These are phyloP conservation scores for Syrmaticus mikado DNA, from an alignment of 2,113 vertebrate genomes.

Conservation along the genomic window DNA sequence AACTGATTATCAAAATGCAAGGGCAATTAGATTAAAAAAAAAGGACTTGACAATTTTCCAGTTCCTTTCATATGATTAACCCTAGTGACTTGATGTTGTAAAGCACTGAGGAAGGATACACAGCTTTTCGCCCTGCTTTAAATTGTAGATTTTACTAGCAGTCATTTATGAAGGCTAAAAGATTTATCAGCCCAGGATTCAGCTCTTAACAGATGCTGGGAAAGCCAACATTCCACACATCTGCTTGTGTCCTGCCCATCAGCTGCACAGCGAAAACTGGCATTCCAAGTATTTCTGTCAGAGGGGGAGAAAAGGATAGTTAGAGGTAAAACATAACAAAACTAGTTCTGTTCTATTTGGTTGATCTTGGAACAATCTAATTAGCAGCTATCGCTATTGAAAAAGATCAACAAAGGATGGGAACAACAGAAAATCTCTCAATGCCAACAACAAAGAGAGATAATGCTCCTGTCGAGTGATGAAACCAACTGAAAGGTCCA, in stretches of 20 bases:
- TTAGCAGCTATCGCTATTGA: background rate
- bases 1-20: background rate
- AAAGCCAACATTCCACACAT: background rate
- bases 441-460: background rate
- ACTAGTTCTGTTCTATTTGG: background rate
- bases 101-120: background rate
- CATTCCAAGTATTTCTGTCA: background rate
- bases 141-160: background rate
- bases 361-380: background rate
- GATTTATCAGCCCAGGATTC: background rate
- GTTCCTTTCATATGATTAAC: background rate
- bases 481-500: background rate
- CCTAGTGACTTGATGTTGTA: background rate
- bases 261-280: background rate
- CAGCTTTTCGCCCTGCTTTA: background rate
- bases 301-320: background rate
- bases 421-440: background rate
- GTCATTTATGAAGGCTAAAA: background rate
- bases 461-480: background rate
- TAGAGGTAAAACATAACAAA: background rate
- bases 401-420: background rate
- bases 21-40: background rate
- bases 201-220: background rate
- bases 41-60: background rate
- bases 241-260: background rate